Evolutionary conservation across 2,888 invertebrate genomes (phyloP).

Genomic region (Ctenicera cuprea): DNA sequence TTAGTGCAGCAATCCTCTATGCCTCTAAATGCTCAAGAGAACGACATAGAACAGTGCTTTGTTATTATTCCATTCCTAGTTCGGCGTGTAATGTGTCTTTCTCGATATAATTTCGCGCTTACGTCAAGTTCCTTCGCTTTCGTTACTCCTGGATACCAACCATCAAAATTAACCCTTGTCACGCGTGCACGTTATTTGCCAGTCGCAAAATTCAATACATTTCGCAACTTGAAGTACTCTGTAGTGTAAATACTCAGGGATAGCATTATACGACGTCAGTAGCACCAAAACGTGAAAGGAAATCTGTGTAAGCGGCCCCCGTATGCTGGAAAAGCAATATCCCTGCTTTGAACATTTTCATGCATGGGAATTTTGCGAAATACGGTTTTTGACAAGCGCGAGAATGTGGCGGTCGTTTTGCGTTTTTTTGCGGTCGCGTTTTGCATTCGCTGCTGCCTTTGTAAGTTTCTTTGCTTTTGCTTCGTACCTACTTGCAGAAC

Average conservation of each 20-base stretch:
- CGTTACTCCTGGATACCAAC: background rate
- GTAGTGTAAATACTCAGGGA: constrained; percentile 26
- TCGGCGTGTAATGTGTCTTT: background rate
- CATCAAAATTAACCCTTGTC: constrained; percentile 6
- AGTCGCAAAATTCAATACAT: constrained; percentile 42
- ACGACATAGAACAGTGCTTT: constrained; percentile 9
- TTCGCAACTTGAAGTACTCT: constrained; percentile 39
- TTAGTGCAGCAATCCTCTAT: constrained; percentile 10
- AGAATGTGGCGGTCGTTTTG: constrained; percentile 10
- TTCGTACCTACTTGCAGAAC: background rate
- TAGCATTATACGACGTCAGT: constrained; percentile 25
- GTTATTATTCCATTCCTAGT: constrained; percentile 17
- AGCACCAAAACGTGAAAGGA: constrained; percentile 47
- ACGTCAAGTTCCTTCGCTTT: background rate
- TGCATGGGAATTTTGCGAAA: constrained; percentile 43
- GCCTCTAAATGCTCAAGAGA: background rate
- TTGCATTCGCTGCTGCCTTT: constrained; percentile 8
- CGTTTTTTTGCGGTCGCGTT: constrained; percentile 9
- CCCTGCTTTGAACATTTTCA: constrained; percentile 49
- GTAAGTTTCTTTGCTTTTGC: background rate
- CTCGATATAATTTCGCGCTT: background rate
- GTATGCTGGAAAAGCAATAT: constrained; percentile 49
- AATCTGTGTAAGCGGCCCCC: constrained; percentile 47
- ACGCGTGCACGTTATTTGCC: constrained; percentile 17
- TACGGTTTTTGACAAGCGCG: constrained; percentile 7